These are phyloP conservation scores for Rattus rattus DNA, from an alignment of 2,113 vertebrate genomes.

Conservation along the genomic window DNA sequence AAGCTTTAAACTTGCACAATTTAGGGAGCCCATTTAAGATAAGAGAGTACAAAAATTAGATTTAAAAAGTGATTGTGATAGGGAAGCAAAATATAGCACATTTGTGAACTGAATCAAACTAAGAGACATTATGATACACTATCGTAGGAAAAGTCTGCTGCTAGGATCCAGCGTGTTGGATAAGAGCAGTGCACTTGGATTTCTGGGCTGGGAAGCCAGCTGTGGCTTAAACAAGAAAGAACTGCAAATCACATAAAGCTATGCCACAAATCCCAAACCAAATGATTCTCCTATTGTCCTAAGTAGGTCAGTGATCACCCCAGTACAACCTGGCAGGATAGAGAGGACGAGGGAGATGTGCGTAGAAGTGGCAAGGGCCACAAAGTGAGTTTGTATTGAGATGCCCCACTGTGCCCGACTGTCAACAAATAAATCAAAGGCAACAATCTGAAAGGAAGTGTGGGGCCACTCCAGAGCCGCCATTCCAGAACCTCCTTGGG, in stretches of 20 bases:
- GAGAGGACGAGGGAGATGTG: neutral
- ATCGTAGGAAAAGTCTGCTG: neutral
- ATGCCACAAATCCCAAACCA: neutral
- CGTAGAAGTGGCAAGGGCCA: neutral
- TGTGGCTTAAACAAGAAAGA: neutral
- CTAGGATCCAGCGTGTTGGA: neutral
- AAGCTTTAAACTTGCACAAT: neutral
- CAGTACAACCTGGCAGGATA: neutral
- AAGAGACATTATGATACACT: neutral
- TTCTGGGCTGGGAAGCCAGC: neutral
- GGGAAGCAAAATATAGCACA: constrained; percentile 10
- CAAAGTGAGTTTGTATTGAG: neutral
- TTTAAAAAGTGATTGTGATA: neutral
- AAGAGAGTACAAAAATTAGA: constrained; percentile 2
- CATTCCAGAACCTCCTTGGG: no score
- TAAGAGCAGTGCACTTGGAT: neutral
- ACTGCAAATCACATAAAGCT: neutral
- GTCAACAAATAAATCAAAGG: neutral
- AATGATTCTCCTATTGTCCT: neutral
- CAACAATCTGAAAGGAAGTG: neutral
- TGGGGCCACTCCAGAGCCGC: no score
- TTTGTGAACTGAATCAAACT: constrained; percentile 20
- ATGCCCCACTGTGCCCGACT: neutral
- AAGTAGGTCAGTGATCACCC: neutral
- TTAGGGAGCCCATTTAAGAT: neutral